Base-by-base conservation (phyloP, 2,113 vertebrate species). In the Mesocricetus auratus region DNA sequence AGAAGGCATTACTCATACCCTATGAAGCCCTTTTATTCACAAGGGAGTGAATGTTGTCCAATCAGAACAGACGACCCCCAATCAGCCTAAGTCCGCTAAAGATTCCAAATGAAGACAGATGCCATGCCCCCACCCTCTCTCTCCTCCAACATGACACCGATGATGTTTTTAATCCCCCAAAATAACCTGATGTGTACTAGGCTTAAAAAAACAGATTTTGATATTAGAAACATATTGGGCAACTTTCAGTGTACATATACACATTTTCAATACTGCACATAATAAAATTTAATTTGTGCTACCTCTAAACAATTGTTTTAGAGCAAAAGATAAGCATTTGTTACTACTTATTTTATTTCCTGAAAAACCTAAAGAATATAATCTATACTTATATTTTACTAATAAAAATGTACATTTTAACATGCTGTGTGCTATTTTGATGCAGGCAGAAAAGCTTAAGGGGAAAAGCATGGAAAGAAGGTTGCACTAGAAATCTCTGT, bases 71-170 rank as follows among this genome's bases (percentile, higher is more conserved):
- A 78, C 13, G 26, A 42, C 68, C 42, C 68, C 91, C 10, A 56
- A 3, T 95, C 45, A 68, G 33, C 24, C 36, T 66, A 81, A 60
- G 62, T 66, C 0, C 39, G 17, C 16, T 68, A 36, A 74, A 68
- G 4, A 92, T 86, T 89, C 64, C 39, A 95, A 78, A 66, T 86
- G 87, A 73, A 75, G 36, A 66, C 75, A 91, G 86, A 86, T 89
- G 47, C 1, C 85, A 21, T 86, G 42, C 50, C 71, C 50, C 47
- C 4, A 78, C 9, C 50, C 2, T 22, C 50, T 56, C 31, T 29
- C 31, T 56, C 31, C 31, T 82, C 24, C 58, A 94, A 93, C 92
- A 90, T 97, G 71, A 58, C 22, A 39, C 31, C 53, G 33, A 68
- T 9, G 39, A 45, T 4, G 75, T 45, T 56, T 29, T 29, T 82